A percentile compares a stretch with the other conserved stretches of the same genome.
Evolutionary conservation across 2,113 vertebrate genomes (phyloP).

Genomic region (Danio rerio): GRCz12tu NC_133190.1:34775501-34776000

Average conservation of each 20-base stretch:
- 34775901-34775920: slow-evolving; percentile 64
- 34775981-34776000: slow-evolving; percentile 23
- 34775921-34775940: slow-evolving; percentile 73
- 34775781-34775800: slow-evolving; percentile 56
- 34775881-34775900: slow-evolving; percentile 76
- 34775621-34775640: slow-evolving; percentile 64
- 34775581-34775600: slow-evolving; percentile 70
- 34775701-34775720: slow-evolving; percentile 67
- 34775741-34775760: slow-evolving; percentile 66
- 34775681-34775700: slow-evolving; percentile 48
- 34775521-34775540: slow-evolving; percentile 66
- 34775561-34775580: slow-evolving; percentile 75
- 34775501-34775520: slow-evolving; percentile 44
- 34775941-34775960: slow-evolving; percentile 62
- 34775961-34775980: slow-evolving; percentile 9
- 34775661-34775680: slow-evolving; percentile 37
- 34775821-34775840: slow-evolving; percentile 76
- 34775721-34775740: slow-evolving; percentile 75
- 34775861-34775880: slow-evolving; percentile 73
- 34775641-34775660: slow-evolving; percentile 58
- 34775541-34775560: slow-evolving; percentile 66
- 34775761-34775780: slow-evolving; percentile 70
- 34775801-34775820: slow-evolving; percentile 74
- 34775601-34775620: slow-evolving; percentile 62
- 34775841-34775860: slow-evolving; percentile 73